Evolutionary conservation across 2,113 vertebrate species (phyloP).

Genomic region (Pterocles orientalis): DNA sequence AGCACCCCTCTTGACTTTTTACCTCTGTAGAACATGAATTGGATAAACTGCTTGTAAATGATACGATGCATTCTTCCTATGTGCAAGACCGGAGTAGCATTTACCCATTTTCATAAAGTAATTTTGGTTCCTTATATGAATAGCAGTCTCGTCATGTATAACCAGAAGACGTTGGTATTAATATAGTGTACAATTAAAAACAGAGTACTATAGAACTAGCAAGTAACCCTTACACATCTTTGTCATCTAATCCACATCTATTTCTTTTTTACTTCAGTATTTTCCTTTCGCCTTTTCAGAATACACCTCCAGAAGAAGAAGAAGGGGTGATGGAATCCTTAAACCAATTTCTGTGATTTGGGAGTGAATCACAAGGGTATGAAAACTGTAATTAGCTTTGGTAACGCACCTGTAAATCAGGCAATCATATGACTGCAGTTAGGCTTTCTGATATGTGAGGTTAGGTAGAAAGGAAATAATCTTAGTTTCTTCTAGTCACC

Average conservation of each 20-base stretch:
- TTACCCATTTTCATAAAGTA: not conserved
- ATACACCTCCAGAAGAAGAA: not conserved
- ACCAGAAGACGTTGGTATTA: not conserved
- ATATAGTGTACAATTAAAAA: not conserved
- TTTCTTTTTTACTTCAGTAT: not conserved
- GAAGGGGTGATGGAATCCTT: not conserved
- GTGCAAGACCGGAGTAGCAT: not conserved
- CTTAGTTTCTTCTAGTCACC: not conserved
- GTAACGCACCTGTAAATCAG: not conserved
- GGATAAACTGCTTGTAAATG: not conserved
- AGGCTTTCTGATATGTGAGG: not conserved
- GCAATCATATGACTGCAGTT: not conserved
- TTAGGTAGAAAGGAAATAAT: not conserved
- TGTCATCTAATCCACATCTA: not conserved
- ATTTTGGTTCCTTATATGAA: not conserved
- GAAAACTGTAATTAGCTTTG: slow-evolving; percentile 10
- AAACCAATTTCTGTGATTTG: not conserved
- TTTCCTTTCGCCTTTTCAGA: not conserved
- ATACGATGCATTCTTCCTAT: not conserved
- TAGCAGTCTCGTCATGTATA: not conserved
- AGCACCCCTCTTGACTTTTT: not conserved
- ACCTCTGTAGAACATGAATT: not conserved
- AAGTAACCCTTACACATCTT: not conserved
- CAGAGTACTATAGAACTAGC: not conserved
- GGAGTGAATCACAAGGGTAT: not conserved